Base-by-base conservation (phyloP, 1,140 invertebrate species). In the Stenopsyche tienmushanensis region DNA sequence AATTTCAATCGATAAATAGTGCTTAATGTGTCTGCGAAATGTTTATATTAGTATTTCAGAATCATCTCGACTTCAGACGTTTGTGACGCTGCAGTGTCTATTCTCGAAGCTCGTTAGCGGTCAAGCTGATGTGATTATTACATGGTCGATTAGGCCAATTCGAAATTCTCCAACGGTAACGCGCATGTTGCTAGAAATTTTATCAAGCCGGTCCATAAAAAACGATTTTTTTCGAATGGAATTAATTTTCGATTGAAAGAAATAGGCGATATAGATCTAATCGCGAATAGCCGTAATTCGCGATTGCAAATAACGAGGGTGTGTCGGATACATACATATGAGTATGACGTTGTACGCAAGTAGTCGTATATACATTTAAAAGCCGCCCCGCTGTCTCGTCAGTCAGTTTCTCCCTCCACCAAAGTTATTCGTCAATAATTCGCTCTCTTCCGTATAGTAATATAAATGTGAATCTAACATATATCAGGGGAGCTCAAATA, bases 311-410 rank as follows among this genome's bases (percentile, higher is more conserved):
- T n/a, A 34, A 34, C 13, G 29, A 7, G 29, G 5, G 29, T 34
- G 29, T 34, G 29, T 13, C 29, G 29, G 5, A 34, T n/a, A n/a
- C n/a, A n/a, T n/a, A n/a, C 29, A 34, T 13, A 13, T 13, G 29
- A 34, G 29, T 13, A n/a, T n/a, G n/a, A n/a, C n/a, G n/a, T n/a
- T n/a, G 29, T 34, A 13, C 29, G 29, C 29, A 5, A n/a, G n/a
- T n/a, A n/a, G n/a, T n/a, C n/a, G n/a, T n/a, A n/a, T n/a, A n/a
- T n/a, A 7, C 52, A 34, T 54, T 54, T 29, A 18, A 57, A 57
- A 57, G 54, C 54, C 54, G 54, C 54, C 54, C 54, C 54, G 54
- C 54, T 57, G 54, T 57, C 54, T 57, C 54, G 54, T 57, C 26
- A 57, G 21, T 57, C 34, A 24, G 39, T 42, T 57, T 26, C 52